Percentiles rank a stretch among this genome's conserved stretches.
phyloP scores from a whole-genome alignment of 2,113 vertebrate genomes.

The Podilymbus podiceps region DNA sequence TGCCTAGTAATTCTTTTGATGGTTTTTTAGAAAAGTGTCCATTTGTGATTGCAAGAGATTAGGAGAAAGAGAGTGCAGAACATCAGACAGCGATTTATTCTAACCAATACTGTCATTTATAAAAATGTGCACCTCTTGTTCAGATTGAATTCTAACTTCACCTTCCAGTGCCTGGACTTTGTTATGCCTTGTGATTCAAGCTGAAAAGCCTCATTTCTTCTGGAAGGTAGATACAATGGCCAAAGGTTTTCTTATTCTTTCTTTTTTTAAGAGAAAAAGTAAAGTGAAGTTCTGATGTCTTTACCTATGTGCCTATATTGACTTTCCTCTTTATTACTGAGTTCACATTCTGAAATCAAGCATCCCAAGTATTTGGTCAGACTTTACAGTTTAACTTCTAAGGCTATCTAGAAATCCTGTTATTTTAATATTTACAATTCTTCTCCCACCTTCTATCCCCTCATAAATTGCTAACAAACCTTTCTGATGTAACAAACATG shows the following conservation, averaged over 20 bases:
- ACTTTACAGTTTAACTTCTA: background rate
- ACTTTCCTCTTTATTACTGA: background rate
- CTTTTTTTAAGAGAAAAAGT: background rate
- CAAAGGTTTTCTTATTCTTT: background rate
- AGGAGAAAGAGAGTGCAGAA: background rate
- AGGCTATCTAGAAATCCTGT: background rate
- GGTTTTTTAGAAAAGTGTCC: background rate
- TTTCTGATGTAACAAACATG: background rate
- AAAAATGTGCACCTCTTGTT: background rate
- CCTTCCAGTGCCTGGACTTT: accelerated
- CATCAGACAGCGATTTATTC: background rate
- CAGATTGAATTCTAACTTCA: background rate
- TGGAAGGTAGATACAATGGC: background rate
- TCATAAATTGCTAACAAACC: background rate
- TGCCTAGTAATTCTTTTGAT: background rate
- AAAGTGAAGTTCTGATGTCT: background rate
- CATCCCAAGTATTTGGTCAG: background rate
- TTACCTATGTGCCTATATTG: background rate
- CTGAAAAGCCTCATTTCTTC: background rate
- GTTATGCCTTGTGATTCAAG: background rate
- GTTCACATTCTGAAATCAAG: background rate
- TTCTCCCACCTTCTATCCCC: background rate
- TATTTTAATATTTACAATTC: background rate
- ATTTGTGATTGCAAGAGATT: background rate
- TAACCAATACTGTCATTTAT: background rate